Evolutionary conservation across 92 coral and sea anemone genomes (phyloP), one percentile per base, ranked within the genome.

Genomic region (Muricea muricata): DNA sequence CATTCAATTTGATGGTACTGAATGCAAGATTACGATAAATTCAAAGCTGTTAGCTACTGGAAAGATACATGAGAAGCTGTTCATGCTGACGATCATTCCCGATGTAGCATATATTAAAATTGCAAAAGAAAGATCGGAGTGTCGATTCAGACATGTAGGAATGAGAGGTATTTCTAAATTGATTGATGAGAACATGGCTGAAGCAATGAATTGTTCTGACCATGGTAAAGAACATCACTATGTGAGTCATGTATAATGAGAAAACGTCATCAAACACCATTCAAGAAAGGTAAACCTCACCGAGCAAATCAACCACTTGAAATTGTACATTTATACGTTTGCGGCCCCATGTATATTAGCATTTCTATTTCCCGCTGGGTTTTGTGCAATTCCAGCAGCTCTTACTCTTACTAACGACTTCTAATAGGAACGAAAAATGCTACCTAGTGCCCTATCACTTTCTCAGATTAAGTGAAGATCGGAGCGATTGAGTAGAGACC

Each of bases 141-240:
- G 63, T 78, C 48, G 83, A 21, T 78, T 78, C 28, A 50, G 83
- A 14, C 83, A 78, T 20, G 12, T 48, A 15, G 56, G 56, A 48
- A 48, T 48, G n/a, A n/a, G n/a, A n/a, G n/a, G n/a, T n/a, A n/a
- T n/a, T n/a, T n/a, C n/a, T n/a, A n/a, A n/a, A n/a, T 78, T 78
- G 58, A 56, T 78, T 23, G 56, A 18, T 26, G 83, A 47, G 28
- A 52, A 78, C 28, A 78, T 78, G 83, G 83, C 33, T 25, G 83
- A 55, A 26, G 83, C 50, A 55, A 47, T 78, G 70, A 78, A 31
- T 28, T 20, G 40, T 33, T n/a, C 65, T 30, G 39, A 28, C 14
- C 21, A 69, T 48, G 14, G 56, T 24, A 21, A 8, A 30, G 70
- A 78, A 26, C 61, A 42, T 42, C 50, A 7, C 50, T 42, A 42